phyloP scores from a whole-genome alignment of 2,113 vertebrate genomes.

The Orycteropus afer region DNA sequence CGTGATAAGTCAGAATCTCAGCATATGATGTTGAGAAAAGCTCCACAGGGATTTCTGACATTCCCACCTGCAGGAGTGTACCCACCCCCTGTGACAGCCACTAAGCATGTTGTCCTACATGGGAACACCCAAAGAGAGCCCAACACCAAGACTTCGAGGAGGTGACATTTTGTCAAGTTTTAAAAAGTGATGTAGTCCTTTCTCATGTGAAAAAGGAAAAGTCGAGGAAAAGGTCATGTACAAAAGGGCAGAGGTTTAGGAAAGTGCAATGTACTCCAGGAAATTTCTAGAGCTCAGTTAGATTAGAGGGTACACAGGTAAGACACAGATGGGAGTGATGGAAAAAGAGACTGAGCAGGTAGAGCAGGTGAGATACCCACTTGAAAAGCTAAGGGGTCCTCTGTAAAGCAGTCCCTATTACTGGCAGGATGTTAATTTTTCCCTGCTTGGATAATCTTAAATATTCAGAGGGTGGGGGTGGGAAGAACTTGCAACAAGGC shows the following conservation, averaged over 20 bases:
- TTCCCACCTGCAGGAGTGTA: background rate
- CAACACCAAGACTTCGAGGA: background rate
- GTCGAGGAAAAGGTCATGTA: background rate
- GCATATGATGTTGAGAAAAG: background rate
- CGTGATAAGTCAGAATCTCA: background rate
- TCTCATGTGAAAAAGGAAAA: background rate
- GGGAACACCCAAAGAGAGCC: background rate
- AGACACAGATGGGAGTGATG: background rate
- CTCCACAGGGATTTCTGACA: background rate
- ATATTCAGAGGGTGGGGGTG: background rate
- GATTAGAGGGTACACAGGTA: background rate
- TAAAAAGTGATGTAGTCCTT: background rate
- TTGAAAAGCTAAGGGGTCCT: background rate
- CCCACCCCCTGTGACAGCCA: no score
- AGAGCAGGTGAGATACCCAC: background rate
- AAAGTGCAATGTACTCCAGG: background rate
- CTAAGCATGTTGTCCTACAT: background rate
- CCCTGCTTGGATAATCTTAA: constrained; percentile 57
- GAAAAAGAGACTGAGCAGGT: background rate
- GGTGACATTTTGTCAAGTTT: background rate
- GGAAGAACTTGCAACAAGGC: constrained; percentile 10
- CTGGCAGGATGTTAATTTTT: constrained; percentile 37
- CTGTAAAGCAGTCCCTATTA: background rate
- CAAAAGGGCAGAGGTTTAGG: background rate
- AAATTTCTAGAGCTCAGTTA: background rate